Evolutionary conservation across 2,113 vertebrate species (phyloP), one percentile per base, ranked within the genome.

Genomic region (Nibea coibor): DNA sequence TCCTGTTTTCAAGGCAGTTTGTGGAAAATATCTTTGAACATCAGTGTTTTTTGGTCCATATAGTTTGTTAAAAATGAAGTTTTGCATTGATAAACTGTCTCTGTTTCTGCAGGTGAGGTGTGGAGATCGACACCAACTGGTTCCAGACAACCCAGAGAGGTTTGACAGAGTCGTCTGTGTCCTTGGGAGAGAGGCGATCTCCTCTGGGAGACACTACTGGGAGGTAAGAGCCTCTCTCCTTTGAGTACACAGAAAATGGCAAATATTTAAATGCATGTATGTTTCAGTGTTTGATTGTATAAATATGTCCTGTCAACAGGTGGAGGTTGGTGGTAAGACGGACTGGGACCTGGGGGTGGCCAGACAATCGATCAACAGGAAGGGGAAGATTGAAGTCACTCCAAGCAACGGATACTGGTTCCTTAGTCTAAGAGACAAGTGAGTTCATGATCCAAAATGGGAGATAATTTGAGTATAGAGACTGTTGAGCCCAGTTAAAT

Each of bases 271-370:
- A 50, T 14, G 3, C 43, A 12, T 14, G 43, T 45, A 45, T 51
- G 19, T 54, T 8, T n/a, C 28, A 10, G 28, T 48, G 48, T 39
- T 16, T 42, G 31, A 12, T 17, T 28, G 1, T 4, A n/a, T 42
- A 16, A 53, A 2, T n/a, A 4, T 57, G 61, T 5, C 5, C 5
- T 63, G 59, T 76, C n/a, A 39, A 31, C 85, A 94, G 92, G 94
- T 95, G 68, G 91, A 94, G 8, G 94, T 95, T 35, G 90, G 82
- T 0, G 84, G 82, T 56, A 96, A 95, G 83, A 94, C 93, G 0
- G 94, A 95, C 93, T 95, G 94, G 94, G 93, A 95, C 57, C 72
- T 95, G 57, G 94, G 94, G 0, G 92, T 96, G 28, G 91, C 92
- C 68, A 87, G 57, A 48, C 71, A 90, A 2, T 93, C 93, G 0